Percentiles rank a stretch among this genome's conserved stretches.
phyloP scores from a whole-genome alignment of 2,113 vertebrate species.

The Jacana jacana region DNA sequence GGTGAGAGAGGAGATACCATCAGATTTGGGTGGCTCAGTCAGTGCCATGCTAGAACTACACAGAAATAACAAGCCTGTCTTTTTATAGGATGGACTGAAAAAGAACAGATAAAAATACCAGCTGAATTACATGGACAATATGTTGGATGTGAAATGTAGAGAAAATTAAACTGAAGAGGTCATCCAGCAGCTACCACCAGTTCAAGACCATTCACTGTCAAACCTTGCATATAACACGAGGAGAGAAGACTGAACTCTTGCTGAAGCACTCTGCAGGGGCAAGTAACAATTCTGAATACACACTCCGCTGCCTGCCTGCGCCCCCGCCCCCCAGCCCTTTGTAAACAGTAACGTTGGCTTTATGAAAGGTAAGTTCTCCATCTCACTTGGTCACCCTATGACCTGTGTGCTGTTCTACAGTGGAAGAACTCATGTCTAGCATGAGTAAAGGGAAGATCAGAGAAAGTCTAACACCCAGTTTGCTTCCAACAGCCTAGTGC shows the following conservation, averaged over 20 bases:
- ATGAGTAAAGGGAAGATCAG: neutral
- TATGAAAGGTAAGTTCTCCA: neutral
- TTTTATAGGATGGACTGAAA: neutral
- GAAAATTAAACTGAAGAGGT: neutral
- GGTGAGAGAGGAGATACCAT: neutral
- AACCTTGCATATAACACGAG: neutral
- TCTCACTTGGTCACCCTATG: neutral
- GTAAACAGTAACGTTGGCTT: neutral
- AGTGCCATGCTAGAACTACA: neutral
- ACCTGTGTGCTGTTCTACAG: neutral
- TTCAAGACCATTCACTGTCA: neutral
- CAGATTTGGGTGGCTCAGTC: neutral
- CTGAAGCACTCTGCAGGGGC: neutral
- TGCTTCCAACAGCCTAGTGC: neutral
- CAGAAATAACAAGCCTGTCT: neutral
- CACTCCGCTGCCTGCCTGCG: no score
- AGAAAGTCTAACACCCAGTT: neutral
- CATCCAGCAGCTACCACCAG: neutral
- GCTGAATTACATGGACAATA: neutral
- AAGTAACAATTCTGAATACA: neutral
- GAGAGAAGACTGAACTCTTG: neutral
- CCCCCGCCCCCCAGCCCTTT: neutral
- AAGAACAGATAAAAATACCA: neutral
- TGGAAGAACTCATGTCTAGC: neutral
- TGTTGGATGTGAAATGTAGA: neutral